Conservation (phyloP, 2,113 vertebrate species). For the Tragelaphus strepsiceros region DNA sequence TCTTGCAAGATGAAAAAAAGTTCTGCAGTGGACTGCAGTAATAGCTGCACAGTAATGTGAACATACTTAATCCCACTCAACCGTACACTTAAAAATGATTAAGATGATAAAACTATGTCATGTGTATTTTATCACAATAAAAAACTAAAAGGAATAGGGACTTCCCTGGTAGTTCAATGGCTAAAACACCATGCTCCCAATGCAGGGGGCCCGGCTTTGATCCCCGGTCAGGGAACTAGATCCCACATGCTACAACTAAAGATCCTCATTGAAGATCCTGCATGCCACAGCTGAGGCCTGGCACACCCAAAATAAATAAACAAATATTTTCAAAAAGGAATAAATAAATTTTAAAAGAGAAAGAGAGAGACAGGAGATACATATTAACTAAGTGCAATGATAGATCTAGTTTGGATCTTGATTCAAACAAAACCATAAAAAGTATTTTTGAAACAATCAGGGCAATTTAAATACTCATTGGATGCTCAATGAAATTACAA, state of each 20-base stretch:
- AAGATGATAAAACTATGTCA: neutral
- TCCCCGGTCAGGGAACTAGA: neutral
- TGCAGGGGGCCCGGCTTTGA: neutral
- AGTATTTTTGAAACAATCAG: neutral
- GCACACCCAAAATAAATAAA: neutral
- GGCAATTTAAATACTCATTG: neutral
- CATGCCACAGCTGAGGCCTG: neutral
- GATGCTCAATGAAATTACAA: neutral
- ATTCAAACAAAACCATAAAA: neutral
- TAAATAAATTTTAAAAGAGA: neutral
- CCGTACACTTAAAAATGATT: neutral
- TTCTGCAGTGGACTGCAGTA: neutral
- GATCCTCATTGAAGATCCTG: neutral
- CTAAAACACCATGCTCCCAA: neutral
- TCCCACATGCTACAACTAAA: neutral
- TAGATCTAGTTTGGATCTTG: neutral
- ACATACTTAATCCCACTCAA: neutral
- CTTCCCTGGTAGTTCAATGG: neutral
- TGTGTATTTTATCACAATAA: neutral
- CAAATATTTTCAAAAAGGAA: neutral
- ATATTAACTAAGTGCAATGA: neutral
- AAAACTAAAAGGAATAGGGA: neutral
- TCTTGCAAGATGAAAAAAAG: neutral
- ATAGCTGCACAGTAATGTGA: neutral
- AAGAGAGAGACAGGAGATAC: neutral